Conservation (phyloP, 1,140 invertebrate species). For the Heliconius hermathena region DNA sequence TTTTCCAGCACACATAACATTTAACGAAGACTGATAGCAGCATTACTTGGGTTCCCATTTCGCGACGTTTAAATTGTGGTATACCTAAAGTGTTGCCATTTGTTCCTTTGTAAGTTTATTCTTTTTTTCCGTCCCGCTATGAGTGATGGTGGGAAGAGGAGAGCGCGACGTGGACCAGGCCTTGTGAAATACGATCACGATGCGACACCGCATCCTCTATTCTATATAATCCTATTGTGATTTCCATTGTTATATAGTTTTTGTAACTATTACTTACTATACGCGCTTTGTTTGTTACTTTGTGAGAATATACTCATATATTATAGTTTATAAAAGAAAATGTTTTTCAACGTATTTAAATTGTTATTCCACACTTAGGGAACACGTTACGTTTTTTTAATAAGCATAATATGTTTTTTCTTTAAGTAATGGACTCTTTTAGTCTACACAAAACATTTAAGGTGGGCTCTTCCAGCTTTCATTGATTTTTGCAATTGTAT, state of each 20-base stretch:
- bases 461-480: no score
- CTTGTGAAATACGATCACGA: slow-evolving; percentile 59
- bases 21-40: slow-evolving; percentile 67
- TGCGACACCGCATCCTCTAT: slow-evolving; percentile 31
- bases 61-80: slow-evolving; percentile 73
- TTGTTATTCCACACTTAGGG: no score
- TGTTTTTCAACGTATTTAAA: no score
- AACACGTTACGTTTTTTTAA: no score
- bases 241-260: slow-evolving; percentile 36
- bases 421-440: no score
- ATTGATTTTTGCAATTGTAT: no score
- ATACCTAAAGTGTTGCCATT: slow-evolving; percentile 78
- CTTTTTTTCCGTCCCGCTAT: slow-evolving; percentile 68
- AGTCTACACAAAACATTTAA: no score
- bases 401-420: no score
- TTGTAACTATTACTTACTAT: not conserved
- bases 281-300: not conserved
- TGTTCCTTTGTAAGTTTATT: slow-evolving; percentile 74
- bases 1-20: slow-evolving; percentile 51
- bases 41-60: slow-evolving; percentile 74
- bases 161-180: slow-evolving; percentile 53
- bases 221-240: slow-evolving; percentile 43
- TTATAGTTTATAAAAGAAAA: not conserved
- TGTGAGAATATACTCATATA: no score
- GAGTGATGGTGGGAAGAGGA: slow-evolving; percentile 63